Evolutionary conservation across 2,888 invertebrate genomes (phyloP).

Genomic region (Adineta ricciae): DNA sequence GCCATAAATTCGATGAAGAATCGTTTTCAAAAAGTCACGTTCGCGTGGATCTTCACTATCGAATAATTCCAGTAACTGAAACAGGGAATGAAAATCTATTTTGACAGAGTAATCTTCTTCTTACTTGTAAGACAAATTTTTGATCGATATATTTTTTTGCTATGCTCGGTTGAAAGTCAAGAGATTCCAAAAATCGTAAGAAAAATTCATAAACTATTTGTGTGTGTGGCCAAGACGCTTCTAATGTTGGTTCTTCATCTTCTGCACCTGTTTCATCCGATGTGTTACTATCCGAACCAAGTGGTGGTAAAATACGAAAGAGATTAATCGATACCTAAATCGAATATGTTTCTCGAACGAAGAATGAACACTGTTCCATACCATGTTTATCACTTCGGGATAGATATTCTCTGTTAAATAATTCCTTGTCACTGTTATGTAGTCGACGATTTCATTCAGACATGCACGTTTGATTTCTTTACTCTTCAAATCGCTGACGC

Average conservation of each 20-base stretch:
- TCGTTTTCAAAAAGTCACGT: slow-evolving; percentile 48
- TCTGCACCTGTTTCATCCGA: slow-evolving; percentile 82
- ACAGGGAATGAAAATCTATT: background rate
- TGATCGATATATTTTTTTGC: slow-evolving; percentile 89
- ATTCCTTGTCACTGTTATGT: slow-evolving; percentile 65
- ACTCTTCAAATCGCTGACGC: slow-evolving; percentile 91
- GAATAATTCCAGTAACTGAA: slow-evolving; percentile 43
- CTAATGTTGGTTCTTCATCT: slow-evolving; percentile 86
- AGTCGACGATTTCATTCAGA: slow-evolving; percentile 31
- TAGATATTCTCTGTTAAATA: slow-evolving; percentile 92
- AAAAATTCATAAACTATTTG: slow-evolving; percentile 56
- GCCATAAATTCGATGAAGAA: slow-evolving; percentile 48
- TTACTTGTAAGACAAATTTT: slow-evolving; percentile 71
- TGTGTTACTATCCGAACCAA: slow-evolving; percentile 59
- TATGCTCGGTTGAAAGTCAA: slow-evolving; percentile 76
- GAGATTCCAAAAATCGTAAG: slow-evolving; percentile 49
- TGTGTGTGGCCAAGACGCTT: slow-evolving; percentile 86
- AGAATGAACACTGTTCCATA: slow-evolving; percentile 50
- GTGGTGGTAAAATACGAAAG: slow-evolving; percentile 92
- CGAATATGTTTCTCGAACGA: too few relatives aligned
- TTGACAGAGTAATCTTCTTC: too few relatives aligned
- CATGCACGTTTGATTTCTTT: slow-evolving; percentile 74
- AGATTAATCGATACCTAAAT: slow-evolving; percentile 60
- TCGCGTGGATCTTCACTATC: slow-evolving; percentile 54
- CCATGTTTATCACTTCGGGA: slow-evolving; percentile 97